Conservation (phyloP, 2,113 vertebrate species). For the Nothoprocta perdicaria region DNA sequence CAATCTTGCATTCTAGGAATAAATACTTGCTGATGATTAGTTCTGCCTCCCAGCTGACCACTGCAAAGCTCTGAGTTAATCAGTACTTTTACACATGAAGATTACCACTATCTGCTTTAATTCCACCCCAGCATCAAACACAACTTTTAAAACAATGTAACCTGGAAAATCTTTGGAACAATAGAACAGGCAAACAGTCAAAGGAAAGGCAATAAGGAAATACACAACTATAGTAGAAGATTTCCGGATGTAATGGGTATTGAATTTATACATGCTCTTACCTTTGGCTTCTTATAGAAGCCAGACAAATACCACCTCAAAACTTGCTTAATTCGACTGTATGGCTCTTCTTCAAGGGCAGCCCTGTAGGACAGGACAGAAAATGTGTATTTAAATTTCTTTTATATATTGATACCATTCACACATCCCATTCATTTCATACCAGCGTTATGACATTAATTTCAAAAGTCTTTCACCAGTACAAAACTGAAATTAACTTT, state of each 20-base stretch:
- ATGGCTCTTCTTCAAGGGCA: constrained; percentile 84
- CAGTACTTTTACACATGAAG: neutral
- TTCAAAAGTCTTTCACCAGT: neutral
- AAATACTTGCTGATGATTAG: neutral
- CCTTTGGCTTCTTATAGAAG: constrained; percentile 97
- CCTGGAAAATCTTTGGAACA: neutral
- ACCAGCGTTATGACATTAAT: neutral
- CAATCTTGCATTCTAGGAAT: neutral
- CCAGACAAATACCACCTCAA: constrained; percentile 93
- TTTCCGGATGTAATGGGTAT: neutral
- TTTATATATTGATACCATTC: neutral
- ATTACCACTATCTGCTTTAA: neutral
- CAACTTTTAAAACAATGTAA: neutral
- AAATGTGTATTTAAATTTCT: neutral
- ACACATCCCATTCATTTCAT: neutral
- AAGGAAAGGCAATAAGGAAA: neutral
- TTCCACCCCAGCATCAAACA: neutral
- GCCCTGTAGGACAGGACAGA: constrained; percentile 75
- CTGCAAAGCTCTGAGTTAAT: neutral
- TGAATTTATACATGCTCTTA: constrained; percentile 56
- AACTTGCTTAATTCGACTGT: constrained; percentile 89
- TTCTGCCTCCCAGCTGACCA: neutral
- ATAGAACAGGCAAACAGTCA: neutral
- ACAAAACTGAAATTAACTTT: neutral
- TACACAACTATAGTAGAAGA: neutral